Evolutionary conservation across 2,113 vertebrate genomes (phyloP).

Genomic region (human): GRCh38 chr2:204146501-204147000

Average conservation of each 20-base stretch:
- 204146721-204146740: not conserved
- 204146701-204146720: not conserved
- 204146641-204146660: not conserved
- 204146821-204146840: conserved; percentile 24
- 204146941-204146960: conserved; percentile 39
- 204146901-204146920: conserved; percentile 29
- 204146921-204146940: conserved; percentile 21
- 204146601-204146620: not conserved
- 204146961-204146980: not conserved
- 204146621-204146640: not conserved
- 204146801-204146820: not conserved
- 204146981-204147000: not conserved
- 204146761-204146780: not conserved
- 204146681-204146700: not conserved
- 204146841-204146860: conserved; percentile 16
- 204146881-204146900: conserved; percentile 9
- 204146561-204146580: not conserved
- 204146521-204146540: not conserved
- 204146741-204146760: not conserved
- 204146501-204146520: not conserved
- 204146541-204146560: not conserved
- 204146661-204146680: not conserved
- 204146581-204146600: not conserved
- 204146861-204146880: conserved; percentile 54
- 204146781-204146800: not conserved